Conservation (phyloP, 2,113 vertebrate genomes). For the Gila orcuttii region DNA sequence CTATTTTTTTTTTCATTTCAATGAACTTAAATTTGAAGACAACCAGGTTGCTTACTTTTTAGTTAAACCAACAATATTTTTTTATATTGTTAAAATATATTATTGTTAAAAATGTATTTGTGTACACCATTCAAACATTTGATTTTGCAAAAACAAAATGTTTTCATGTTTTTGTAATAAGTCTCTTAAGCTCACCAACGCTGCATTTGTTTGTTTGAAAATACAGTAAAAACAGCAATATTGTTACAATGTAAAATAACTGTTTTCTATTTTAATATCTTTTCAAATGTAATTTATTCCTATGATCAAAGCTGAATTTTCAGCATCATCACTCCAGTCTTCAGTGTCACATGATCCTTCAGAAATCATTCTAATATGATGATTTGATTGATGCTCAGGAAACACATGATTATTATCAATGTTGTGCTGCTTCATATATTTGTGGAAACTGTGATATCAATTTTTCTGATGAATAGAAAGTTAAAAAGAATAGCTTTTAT, state of each 20-base stretch:
- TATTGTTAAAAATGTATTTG: too few species aligned
- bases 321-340: not conserved
- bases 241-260: not conserved
- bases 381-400: not conserved
- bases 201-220: not conserved
- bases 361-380: not conserved
- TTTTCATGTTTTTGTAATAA: not conserved
- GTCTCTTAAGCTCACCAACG: not conserved
- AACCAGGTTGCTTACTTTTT: too few species aligned
- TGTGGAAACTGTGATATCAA: not conserved
- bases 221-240: not conserved
- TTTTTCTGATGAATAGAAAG: not conserved
- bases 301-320: not conserved
- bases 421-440: not conserved
- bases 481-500: not conserved
- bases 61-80: too few species aligned
- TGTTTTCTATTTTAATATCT: not conserved
- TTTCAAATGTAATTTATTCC: not conserved
- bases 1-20: too few species aligned
- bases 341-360: not conserved
- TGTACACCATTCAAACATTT: not conserved
- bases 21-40: too few species aligned
- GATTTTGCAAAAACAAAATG: not conserved
- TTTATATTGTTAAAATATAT: not conserved
- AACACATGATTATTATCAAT: not conserved